phyloP scores from a whole-genome alignment of 2,888 invertebrate genomes.

The Epicampocera succincta region DNA sequence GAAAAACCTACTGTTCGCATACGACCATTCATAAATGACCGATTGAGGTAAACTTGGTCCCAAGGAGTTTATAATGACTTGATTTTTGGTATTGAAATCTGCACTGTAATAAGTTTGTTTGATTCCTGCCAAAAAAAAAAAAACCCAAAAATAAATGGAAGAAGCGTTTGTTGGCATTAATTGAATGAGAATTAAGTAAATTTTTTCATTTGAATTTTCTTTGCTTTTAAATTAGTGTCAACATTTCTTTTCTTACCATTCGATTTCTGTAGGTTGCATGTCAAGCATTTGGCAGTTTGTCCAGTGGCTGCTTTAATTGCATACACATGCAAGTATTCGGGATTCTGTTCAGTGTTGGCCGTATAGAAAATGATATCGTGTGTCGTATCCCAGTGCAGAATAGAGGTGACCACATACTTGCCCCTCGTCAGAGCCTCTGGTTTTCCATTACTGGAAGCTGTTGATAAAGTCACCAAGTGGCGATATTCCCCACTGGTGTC shows the following conservation, averaged over 20 bases:
- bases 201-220: too few species aligned
- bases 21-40: constrained; percentile 83
- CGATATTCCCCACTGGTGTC: constrained; percentile 84
- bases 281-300: constrained; percentile 85
- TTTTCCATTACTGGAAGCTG: constrained; percentile 76
- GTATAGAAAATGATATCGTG: constrained; percentile 90
- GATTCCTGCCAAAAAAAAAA: too few species aligned
- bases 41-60: constrained; percentile 93
- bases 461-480: constrained; percentile 85
- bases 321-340: constrained; percentile 91
- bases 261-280: constrained; percentile 84
- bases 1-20: constrained; percentile 74
- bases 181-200: not conserved
- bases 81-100: constrained; percentile 86
- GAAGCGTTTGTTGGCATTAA: too few species aligned
- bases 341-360: constrained; percentile 88
- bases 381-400: constrained; percentile 87
- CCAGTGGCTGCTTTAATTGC: constrained; percentile 84
- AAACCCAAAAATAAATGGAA: not conserved
- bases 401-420: constrained; percentile 87
- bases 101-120: constrained; percentile 82
- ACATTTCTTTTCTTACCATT: constrained; percentile 71
- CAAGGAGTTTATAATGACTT: constrained; percentile 89
- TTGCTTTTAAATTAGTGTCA: not conserved
- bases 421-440: constrained; percentile 84